A percentile compares a stretch with the other conserved stretches of the same genome.
These are phyloP conservation scores for Euproctis similis DNA, from an alignment of 2,888 invertebrate species.

Conservation along the genomic window DNA sequence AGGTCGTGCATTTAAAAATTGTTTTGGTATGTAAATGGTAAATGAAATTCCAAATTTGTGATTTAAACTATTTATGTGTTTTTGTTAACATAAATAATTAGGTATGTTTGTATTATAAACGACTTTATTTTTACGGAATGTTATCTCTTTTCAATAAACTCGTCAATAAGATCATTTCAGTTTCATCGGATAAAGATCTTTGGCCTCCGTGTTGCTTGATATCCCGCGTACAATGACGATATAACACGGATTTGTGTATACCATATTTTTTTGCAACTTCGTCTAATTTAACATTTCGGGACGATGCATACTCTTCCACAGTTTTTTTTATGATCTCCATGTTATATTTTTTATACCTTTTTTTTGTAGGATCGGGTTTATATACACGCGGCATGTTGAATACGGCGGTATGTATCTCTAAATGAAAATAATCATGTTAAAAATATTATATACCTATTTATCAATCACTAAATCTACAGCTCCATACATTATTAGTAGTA, in stretches of 20 bases:
- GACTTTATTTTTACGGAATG: too few relatives aligned
- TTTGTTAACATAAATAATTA: too few relatives aligned
- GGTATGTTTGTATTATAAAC: too few relatives aligned
- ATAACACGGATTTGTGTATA: slow-evolving; percentile 9
- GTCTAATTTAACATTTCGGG: not conserved
- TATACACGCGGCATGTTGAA: slow-evolving; percentile 6
- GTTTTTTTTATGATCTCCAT: slow-evolving; percentile 6
- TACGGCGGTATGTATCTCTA: slow-evolving; percentile 6
- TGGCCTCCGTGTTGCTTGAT: slow-evolving; percentile 15
- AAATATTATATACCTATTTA: slow-evolving; percentile 4
- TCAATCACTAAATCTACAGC: slow-evolving; percentile 2
- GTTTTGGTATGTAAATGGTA: slow-evolving; percentile 6
- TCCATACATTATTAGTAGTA: slow-evolving; percentile 3
- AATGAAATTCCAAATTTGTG: too few relatives aligned
- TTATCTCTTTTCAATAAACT: too few relatives aligned
- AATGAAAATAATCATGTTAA: slow-evolving; percentile 7
- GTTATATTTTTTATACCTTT: slow-evolving; percentile 9
- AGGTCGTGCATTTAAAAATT: slow-evolving; percentile 9
- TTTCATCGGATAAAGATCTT: slow-evolving; percentile 6
- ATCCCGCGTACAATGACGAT: slow-evolving; percentile 5
- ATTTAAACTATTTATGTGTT: too few relatives aligned
- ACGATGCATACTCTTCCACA: slow-evolving; percentile 2
- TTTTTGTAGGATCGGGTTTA: slow-evolving; percentile 5
- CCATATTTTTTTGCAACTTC: slow-evolving; percentile 9
- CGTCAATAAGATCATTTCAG: too few relatives aligned